These are phyloP conservation scores for Dendroctonus ponderosae DNA, from an alignment of 1,140 invertebrate species.

Conservation along the genomic window DNA sequence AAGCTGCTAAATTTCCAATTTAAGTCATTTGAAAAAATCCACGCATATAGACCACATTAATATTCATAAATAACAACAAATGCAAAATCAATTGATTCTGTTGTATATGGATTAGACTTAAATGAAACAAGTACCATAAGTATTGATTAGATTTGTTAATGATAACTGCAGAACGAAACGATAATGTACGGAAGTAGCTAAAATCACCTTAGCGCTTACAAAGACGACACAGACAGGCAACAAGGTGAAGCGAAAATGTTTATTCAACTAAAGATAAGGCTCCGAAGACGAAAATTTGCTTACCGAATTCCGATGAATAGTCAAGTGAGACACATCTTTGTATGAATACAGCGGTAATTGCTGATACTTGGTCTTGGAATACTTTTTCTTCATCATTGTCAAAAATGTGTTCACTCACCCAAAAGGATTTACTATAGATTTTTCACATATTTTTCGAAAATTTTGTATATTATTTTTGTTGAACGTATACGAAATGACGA, in stretches of 20 bases:
- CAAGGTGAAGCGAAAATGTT: background rate
- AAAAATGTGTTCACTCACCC: constrained; percentile 6
- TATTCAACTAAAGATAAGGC: background rate
- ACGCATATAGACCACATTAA: no score
- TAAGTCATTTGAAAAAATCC: no score
- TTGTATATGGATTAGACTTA: background rate
- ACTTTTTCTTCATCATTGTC: constrained; percentile 40
- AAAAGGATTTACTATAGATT: constrained; percentile 13
- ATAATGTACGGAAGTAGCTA: background rate
- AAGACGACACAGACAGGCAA: constrained; percentile 4
- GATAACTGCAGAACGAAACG: background rate
- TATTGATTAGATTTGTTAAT: background rate
- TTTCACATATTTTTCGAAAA: constrained; percentile 27
- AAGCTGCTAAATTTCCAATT: no score
- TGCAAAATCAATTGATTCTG: no score
- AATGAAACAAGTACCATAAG: background rate
- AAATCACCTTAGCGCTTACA: background rate
- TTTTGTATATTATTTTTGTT: constrained; percentile 4
- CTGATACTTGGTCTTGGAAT: constrained; percentile 38
- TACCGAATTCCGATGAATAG: constrained; percentile 35
- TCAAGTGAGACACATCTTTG: constrained; percentile 37
- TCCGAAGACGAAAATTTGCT: constrained; percentile 12
- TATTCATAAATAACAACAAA: no score
- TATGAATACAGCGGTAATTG: constrained; percentile 39
- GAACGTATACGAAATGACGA: constrained; percentile 10